Evolutionary conservation across 92 coral and sea anemone genomes (phyloP), one percentile per base, ranked within the genome.

Genomic region (Desmophyllum pertusum): DNA sequence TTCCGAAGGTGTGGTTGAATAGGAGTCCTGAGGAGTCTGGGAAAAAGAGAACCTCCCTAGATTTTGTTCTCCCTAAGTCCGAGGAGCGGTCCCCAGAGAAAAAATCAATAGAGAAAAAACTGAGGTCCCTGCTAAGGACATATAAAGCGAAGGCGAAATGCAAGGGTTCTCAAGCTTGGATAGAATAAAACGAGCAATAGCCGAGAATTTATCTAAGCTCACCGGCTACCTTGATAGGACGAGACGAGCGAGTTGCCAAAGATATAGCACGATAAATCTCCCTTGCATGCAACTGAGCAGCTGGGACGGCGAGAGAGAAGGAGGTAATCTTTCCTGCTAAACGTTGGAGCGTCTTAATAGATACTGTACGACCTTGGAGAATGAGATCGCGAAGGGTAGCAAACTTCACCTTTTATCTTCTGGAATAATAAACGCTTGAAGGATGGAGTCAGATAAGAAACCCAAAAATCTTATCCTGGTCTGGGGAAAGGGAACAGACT

Each of bases 331-430:
- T 83, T 27, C 86, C 86, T 31, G 80, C 70, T 69, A 83, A 76
- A 2, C 70, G 69, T 51, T 81, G 79, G 29, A 81, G 78, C 2
- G 68, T 42, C 46, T 65, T 66, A 64, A 81, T 42, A 33, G 86
- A 82, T 33, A 71, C 69, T 3, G 80, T 29, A 19, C 80, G 72
- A 43, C 40, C 2, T 40, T 72, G 64, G 41, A 84, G 73, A 27
- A 87, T 70, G 42, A 61, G 35, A 25, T 87, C 86, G 13, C 77
- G 27, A 23, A 83, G 71, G 55, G 76, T 6, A 1, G 67, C 79
- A 51, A 88, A 88, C 68, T 84, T 84, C 14, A 59, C 33, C 33
- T 43, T 84, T 88, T 88, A 39, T 75, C 91, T 30, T 88, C 78
- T 35, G 78, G 88, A 25, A 88, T 29, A 23, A 88, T 19, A 45